Evolutionary conservation across 2,888 invertebrate species (phyloP).

Genomic region (Perizoma flavofasciatum): DNA sequence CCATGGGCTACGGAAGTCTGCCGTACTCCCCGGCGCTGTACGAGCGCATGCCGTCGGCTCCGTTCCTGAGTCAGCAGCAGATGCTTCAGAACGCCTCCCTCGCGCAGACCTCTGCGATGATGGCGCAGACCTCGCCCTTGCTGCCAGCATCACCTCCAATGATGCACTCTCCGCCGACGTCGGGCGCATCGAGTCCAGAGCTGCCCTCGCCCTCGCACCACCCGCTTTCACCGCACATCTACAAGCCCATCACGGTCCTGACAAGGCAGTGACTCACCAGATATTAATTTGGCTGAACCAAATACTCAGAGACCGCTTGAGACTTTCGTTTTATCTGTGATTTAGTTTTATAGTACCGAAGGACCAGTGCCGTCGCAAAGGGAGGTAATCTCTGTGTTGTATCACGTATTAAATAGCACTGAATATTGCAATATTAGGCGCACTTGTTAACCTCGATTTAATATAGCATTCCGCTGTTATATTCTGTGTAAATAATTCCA

Average conservation of each 20-base stretch:
- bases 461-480: slow-evolving; percentile 64
- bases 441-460: slow-evolving; percentile 50
- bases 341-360: slow-evolving; percentile 65
- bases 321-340: slow-evolving; percentile 72
- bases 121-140: slow-evolving; percentile 57
- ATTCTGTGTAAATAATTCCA: slow-evolving; percentile 72
- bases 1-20: slow-evolving; percentile 68
- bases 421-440: slow-evolving; percentile 55
- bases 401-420: slow-evolving; percentile 30
- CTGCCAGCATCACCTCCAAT: slow-evolving; percentile 74
- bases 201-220: slow-evolving; percentile 70
- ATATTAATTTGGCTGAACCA: slow-evolving; percentile 26
- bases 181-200: slow-evolving; percentile 72
- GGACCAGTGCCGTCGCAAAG: slow-evolving; percentile 56
- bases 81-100: slow-evolving; percentile 57
- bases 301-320: slow-evolving; percentile 46
- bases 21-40: slow-evolving; percentile 70
- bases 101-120: slow-evolving; percentile 43
- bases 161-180: slow-evolving; percentile 66
- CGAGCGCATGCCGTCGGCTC: slow-evolving; percentile 62
- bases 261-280: slow-evolving; percentile 74
- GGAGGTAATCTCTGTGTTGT: slow-evolving; percentile 54
- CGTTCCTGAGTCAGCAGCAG: slow-evolving; percentile 61
- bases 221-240: slow-evolving; percentile 74
- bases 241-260: slow-evolving; percentile 83